Evolutionary conservation across 2,888 invertebrate species (phyloP).

Genomic region (Nematopogon swammerdamellus): DNA sequence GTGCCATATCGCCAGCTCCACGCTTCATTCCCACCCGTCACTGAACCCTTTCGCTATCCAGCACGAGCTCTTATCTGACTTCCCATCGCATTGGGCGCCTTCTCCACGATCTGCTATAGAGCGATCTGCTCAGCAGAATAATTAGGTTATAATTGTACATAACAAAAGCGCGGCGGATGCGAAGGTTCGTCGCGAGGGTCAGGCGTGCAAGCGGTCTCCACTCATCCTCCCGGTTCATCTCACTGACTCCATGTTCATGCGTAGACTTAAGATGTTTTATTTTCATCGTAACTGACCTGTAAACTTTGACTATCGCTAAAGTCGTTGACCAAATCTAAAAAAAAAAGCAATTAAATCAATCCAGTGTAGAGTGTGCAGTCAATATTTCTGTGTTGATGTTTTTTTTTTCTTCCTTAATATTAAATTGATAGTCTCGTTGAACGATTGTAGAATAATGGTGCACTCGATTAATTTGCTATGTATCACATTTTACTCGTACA

Average conservation of each 20-base stretch:
- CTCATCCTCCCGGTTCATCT: too few relatives aligned
- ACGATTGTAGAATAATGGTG: neutral
- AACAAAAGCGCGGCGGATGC: too few relatives aligned
- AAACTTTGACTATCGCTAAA: neutral
- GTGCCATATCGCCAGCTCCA: conserved; percentile 17
- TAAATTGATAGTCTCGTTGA: neutral
- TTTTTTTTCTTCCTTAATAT: neutral
- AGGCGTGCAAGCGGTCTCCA: too few relatives aligned
- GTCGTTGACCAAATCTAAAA: neutral
- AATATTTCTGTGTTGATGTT: neutral
- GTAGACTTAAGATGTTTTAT: neutral
- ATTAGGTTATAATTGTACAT: too few relatives aligned
- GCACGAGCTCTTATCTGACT: too few relatives aligned
- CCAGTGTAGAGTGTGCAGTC: neutral
- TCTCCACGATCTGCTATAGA: too few relatives aligned
- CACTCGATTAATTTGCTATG: neutral
- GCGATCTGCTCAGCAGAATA: too few relatives aligned
- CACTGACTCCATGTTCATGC: too few relatives aligned
- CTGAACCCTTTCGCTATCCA: too few relatives aligned
- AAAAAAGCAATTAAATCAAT: neutral
- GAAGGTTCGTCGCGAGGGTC: too few relatives aligned
- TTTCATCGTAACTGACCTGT: neutral
- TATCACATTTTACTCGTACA: neutral
- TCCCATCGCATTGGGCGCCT: too few relatives aligned
- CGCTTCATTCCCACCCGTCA: too few relatives aligned